Percentiles rank a stretch among this genome's conserved stretches.
phyloP scores from a whole-genome alignment of 2,888 invertebrate species.

The Synergus japonicus region DNA sequence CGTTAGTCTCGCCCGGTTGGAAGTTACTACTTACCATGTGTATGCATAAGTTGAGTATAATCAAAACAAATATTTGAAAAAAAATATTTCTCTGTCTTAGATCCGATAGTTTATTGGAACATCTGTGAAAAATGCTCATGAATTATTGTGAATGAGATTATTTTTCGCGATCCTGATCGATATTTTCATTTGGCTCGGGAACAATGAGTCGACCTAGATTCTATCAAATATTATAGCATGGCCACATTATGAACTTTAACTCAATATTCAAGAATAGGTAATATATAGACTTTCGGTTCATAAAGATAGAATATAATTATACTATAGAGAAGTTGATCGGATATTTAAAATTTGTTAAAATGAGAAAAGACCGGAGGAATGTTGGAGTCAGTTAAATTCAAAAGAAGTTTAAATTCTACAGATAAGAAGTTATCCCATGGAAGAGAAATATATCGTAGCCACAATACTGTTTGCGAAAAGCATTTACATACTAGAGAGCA shows the following conservation, averaged over 20 bases:
- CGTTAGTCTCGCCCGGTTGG: too few species aligned
- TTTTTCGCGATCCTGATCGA: background rate
- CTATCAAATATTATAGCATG: background rate
- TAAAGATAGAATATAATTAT: too few species aligned
- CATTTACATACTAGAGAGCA: slow-evolving; percentile 19
- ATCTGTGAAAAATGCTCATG: background rate
- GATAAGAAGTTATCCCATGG: slow-evolving; percentile 1
- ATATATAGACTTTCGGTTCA: too few species aligned
- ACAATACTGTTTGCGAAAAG: background rate
- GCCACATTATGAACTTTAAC: background rate
- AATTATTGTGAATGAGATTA: background rate
- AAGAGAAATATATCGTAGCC: background rate
- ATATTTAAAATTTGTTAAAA: too few species aligned
- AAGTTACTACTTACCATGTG: too few species aligned
- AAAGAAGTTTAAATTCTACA: background rate
- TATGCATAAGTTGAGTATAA: too few species aligned
- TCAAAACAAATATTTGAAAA: too few species aligned
- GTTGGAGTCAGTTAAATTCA: background rate
- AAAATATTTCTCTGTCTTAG: background rate
- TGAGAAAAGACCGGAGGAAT: background rate
- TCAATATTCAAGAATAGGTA: background rate
- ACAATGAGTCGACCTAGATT: background rate
- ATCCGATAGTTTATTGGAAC: background rate
- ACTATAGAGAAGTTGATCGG: too few species aligned
- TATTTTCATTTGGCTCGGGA: background rate